phyloP scores from a whole-genome alignment of 2,113 vertebrate species.

The Megaceryle maxima region DNA sequence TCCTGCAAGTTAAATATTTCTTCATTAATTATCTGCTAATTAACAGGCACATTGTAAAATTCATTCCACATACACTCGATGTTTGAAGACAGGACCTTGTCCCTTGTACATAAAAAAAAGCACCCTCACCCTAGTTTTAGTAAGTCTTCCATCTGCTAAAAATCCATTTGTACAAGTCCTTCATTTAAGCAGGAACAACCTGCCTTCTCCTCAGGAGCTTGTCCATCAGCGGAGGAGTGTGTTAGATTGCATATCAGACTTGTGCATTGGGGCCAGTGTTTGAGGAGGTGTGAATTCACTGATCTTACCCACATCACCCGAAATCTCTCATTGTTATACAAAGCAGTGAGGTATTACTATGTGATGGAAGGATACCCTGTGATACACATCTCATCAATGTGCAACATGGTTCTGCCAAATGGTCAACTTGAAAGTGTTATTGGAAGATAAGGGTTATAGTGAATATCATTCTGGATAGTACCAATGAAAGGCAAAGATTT shows the following conservation, averaged over 20 bases:
- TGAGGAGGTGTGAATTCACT: neutral
- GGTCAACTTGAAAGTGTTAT: neutral
- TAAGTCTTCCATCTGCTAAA: neutral
- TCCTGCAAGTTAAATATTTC: neutral
- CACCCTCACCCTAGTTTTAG: neutral
- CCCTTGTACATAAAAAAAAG: neutral
- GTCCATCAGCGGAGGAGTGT: neutral
- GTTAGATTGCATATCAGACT: neutral
- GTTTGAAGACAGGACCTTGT: neutral
- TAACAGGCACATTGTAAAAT: neutral
- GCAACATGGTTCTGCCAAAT: neutral
- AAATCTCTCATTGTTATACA: neutral
- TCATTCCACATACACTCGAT: neutral
- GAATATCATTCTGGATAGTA: neutral
- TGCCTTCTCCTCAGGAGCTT: neutral
- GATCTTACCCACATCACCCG: neutral
- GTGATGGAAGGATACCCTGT: neutral
- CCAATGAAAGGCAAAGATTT: neutral
- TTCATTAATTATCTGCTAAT: neutral
- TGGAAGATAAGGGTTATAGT: neutral
- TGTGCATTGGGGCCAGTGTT: neutral
- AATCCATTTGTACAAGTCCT: neutral
- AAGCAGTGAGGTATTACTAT: neutral
- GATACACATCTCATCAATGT: accelerated
- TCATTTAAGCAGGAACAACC: neutral